These are phyloP conservation scores for Peromyscus leucopus DNA, from an alignment of 2,113 vertebrate genomes.

Conservation along the genomic window DNA sequence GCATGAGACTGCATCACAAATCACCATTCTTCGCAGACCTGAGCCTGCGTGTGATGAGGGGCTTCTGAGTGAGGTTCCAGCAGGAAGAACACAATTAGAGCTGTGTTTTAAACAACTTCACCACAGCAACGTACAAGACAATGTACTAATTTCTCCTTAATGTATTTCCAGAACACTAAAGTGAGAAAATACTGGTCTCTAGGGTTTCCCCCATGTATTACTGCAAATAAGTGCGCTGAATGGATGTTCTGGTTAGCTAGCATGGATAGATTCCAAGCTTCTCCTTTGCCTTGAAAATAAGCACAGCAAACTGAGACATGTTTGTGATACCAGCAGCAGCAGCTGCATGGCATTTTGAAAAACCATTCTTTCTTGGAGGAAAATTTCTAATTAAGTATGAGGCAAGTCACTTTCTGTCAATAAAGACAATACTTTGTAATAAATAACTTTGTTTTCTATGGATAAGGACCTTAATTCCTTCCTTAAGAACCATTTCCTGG, in stretches of 20 bases:
- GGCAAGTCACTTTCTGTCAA: constrained; percentile 20
- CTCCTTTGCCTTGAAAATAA: not conserved
- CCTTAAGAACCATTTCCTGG: not conserved
- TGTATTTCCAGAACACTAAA: constrained; percentile 15
- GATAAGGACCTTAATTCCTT: constrained; percentile 36
- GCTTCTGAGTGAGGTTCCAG: not conserved
- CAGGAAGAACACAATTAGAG: not conserved
- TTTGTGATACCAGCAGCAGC: not conserved
- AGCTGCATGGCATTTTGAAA: not conserved
- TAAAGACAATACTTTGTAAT: constrained; percentile 1
- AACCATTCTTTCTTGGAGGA: not conserved
- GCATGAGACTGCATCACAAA: not conserved
- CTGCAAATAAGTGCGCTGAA: not conserved
- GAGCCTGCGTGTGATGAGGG: not conserved
- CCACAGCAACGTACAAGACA: not conserved
- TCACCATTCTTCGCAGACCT: not conserved
- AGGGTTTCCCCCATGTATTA: not conserved
- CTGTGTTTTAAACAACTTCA: not conserved
- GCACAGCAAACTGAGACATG: not conserved
- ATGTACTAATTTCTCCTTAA: not conserved
- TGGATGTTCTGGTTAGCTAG: not conserved
- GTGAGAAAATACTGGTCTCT: not conserved
- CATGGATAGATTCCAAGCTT: not conserved
- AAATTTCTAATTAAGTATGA: not conserved
- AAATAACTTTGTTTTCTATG: constrained; percentile 39